Evolutionary conservation across 2,888 invertebrate genomes (phyloP).

Genomic region (Scaptomyza caliginosa): DNA sequence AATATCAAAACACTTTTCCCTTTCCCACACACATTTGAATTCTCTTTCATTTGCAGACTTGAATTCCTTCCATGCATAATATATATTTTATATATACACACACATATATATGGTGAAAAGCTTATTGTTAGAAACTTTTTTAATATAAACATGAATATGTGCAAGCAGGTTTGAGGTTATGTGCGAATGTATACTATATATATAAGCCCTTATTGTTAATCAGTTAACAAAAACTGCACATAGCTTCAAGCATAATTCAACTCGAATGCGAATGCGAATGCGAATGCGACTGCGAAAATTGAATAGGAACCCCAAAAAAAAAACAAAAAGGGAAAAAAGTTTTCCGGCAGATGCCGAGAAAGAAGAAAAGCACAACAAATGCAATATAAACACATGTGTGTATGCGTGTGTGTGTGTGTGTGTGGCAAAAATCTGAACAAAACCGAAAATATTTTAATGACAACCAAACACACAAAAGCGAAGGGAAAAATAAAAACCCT

Average conservation of each 20-base stretch:
- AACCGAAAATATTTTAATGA: conserved; percentile 78
- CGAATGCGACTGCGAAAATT: conserved; percentile 35
- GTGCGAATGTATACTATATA: conserved; percentile 27
- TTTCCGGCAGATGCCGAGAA: conserved; percentile 25
- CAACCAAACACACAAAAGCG: conserved; percentile 52
- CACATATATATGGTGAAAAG: conserved; percentile 33
- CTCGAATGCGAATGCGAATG: conserved; percentile 42
- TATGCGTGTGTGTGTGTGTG: background rate
- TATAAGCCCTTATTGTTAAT: conserved; percentile 71
- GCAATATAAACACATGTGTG: conserved; percentile 20
- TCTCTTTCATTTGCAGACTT: conserved; percentile 42
- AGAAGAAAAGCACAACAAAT: conserved; percentile 40
- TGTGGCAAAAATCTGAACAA: conserved; percentile 67
- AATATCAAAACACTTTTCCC: background rate
- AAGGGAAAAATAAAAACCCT: background rate
- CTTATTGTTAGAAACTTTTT: conserved; percentile 76
- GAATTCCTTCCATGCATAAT: conserved; percentile 44
- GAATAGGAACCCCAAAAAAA: conserved; percentile 49
- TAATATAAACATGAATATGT: conserved; percentile 72
- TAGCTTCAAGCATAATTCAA: conserved; percentile 57
- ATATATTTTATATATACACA: conserved; percentile 47
- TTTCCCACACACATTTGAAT: conserved; percentile 5
- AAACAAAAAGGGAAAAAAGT: conserved; percentile 63
- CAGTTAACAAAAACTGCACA: conserved; percentile 67
- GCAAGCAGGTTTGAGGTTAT: background rate